A percentile compares a stretch with the other conserved stretches of the same genome.
These are phyloP conservation scores for Drosophila paulistorum DNA, from an alignment of 1,140 invertebrate genomes.

Conservation along the genomic window DNA sequence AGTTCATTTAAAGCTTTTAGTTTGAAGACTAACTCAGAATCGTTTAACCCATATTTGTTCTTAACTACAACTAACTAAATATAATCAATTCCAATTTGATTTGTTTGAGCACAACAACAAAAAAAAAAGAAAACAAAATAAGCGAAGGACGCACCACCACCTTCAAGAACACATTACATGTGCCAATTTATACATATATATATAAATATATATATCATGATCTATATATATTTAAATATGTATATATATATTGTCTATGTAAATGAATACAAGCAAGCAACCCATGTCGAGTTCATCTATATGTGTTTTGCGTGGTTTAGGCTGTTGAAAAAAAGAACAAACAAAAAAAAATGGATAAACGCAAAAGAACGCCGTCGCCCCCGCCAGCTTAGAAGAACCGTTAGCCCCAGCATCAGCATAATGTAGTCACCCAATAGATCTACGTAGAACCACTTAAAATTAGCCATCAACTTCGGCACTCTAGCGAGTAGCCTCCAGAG, in stretches of 20 bases:
- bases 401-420: constrained; percentile 50
- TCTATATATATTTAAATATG: constrained; percentile 27
- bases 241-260: constrained; percentile 43
- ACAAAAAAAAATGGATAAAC: constrained; percentile 1
- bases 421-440: constrained; percentile 47
- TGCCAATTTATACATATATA: constrained; percentile 48
- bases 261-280: constrained; percentile 61
- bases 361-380: constrained; percentile 26
- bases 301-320: constrained; percentile 83
- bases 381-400: constrained; percentile 41
- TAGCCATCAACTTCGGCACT: constrained; percentile 27
- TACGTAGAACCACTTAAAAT: constrained; percentile 6
- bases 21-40: constrained; percentile 36
- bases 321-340: constrained; percentile 67
- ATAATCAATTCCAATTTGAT: constrained; percentile 77
- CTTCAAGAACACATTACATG: constrained; percentile 40
- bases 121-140: constrained; percentile 2
- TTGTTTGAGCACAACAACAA: constrained; percentile 64
- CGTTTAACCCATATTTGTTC: constrained; percentile 23
- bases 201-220: constrained; percentile 38
- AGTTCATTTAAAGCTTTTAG: constrained; percentile 48
- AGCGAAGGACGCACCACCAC: constrained; percentile 65
- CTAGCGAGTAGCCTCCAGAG: constrained; percentile 12
- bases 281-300: constrained; percentile 83
- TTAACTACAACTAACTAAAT: constrained; percentile 60